These are phyloP conservation scores for Hofmannophila pseudospretella DNA, from an alignment of 2,888 invertebrate species.

Conservation along the genomic window DNA sequence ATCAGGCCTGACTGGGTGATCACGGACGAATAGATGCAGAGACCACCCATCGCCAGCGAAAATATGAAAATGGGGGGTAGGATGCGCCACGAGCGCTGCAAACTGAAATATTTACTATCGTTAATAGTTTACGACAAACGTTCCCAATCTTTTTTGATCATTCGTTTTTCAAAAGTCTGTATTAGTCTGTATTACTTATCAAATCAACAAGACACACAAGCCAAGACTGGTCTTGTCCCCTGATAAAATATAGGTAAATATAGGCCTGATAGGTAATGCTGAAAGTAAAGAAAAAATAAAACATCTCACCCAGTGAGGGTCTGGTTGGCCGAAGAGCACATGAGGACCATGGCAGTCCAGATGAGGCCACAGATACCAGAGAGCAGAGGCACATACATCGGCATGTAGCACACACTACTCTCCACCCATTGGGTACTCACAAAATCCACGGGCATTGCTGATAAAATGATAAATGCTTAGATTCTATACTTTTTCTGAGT, in stretches of 20 bases:
- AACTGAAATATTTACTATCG: conserved; percentile 33
- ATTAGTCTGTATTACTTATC: too few species aligned
- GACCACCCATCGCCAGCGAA: conserved; percentile 50
- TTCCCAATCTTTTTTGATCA: too few species aligned
- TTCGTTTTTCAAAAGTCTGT: too few species aligned
- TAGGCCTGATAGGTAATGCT: too few species aligned
- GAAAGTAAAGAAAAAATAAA: too few species aligned
- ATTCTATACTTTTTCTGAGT: too few species aligned
- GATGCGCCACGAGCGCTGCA: conserved; percentile 62
- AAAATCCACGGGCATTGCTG: conserved; percentile 58
- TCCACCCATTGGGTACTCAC: conserved; percentile 64
- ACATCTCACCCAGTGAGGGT: conserved; percentile 52
- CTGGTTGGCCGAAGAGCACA: conserved; percentile 72
- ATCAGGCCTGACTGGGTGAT: conserved; percentile 53
- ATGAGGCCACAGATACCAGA: conserved; percentile 69
- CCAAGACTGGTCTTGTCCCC: too few species aligned
- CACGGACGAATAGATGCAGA: conserved; percentile 53
- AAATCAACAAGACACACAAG: too few species aligned
- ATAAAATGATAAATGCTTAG: too few species aligned
- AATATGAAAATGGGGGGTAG: conserved; percentile 57
- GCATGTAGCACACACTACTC: conserved; percentile 57
- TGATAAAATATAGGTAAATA: too few species aligned
- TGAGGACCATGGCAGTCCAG: conserved; percentile 72
- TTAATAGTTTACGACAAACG: too few species aligned
- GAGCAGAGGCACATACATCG: conserved; percentile 63